These are phyloP conservation scores for Lanius ludovicianus DNA, from an alignment of 2,113 vertebrate species.

Conservation along the genomic window DNA sequence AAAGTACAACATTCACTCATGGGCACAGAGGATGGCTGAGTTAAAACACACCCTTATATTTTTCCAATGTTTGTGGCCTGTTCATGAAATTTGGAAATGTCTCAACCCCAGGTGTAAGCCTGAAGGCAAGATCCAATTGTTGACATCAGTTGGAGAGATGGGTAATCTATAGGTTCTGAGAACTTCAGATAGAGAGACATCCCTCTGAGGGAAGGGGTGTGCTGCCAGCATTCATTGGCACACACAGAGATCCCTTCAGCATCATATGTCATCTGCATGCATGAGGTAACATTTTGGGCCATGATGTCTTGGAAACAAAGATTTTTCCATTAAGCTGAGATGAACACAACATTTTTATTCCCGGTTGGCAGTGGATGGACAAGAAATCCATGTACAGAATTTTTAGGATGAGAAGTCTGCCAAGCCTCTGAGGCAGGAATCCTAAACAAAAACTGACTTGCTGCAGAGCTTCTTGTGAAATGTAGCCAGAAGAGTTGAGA, in stretches of 20 bases:
- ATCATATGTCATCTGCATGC: not conserved
- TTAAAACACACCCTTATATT: not conserved
- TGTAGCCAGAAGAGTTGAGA: not conserved
- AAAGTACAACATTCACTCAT: accelerated
- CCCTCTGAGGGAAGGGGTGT: not conserved
- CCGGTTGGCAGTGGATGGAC: not conserved
- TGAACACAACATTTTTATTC: not conserved
- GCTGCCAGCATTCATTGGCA: not conserved
- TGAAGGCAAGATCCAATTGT: not conserved
- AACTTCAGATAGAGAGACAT: not conserved
- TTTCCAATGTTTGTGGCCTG: not conserved
- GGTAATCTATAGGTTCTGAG: not conserved
- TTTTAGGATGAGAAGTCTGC: not conserved
- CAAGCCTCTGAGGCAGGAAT: not conserved
- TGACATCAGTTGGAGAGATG: not conserved
- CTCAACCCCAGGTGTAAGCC: not conserved
- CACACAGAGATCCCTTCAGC: not conserved
- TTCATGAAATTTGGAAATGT: not conserved
- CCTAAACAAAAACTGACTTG: not conserved
- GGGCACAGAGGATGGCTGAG: not conserved
- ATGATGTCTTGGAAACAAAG: not conserved
- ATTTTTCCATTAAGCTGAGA: not conserved
- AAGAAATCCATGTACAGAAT: not conserved
- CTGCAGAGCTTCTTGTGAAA: not conserved
- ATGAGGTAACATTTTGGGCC: not conserved